Evolutionary conservation across 64 coral and sea anemone genomes (phyloP).

Genomic region (Catalaphyllia jardinei): DNA sequence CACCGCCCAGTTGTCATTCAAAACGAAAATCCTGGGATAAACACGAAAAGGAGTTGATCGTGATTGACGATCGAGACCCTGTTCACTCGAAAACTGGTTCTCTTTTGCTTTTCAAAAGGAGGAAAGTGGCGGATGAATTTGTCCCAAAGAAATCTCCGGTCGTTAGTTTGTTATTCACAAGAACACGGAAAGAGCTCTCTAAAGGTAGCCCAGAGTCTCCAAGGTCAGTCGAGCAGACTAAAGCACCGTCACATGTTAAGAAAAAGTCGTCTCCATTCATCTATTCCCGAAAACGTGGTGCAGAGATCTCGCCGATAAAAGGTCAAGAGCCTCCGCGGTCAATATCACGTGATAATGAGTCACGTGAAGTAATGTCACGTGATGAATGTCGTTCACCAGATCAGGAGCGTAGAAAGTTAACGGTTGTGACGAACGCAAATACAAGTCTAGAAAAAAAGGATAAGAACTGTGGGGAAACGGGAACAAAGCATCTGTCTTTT

Average conservation of each 20-base stretch:
- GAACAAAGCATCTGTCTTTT: constrained; percentile 47
- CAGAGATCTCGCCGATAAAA: not conserved
- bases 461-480: not conserved
- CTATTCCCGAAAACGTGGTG: constrained; percentile 11
- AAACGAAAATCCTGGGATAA: not conserved
- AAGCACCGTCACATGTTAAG: not conserved
- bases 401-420: not conserved
- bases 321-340: not conserved
- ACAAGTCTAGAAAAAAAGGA: not conserved
- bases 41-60: constrained; percentile 55
- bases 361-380: not conserved
- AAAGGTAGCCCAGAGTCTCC: not conserved
- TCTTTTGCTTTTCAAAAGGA: constrained; percentile 40
- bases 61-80: constrained; percentile 34
- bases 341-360: not conserved
- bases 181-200: not conserved
- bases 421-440: not conserved
- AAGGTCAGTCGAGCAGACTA: not conserved
- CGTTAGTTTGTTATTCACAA: constrained; percentile 55
- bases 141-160: constrained; percentile 65
- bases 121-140: constrained; percentile 35
- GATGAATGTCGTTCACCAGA: not conserved
- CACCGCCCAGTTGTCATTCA: not conserved
- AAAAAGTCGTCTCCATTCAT: constrained; percentile 11
- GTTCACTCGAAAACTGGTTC: constrained; percentile 16